Evolutionary conservation across 2,797 vertebrate genomes (phyloP).

Genomic region (Pterois miles): DNA sequence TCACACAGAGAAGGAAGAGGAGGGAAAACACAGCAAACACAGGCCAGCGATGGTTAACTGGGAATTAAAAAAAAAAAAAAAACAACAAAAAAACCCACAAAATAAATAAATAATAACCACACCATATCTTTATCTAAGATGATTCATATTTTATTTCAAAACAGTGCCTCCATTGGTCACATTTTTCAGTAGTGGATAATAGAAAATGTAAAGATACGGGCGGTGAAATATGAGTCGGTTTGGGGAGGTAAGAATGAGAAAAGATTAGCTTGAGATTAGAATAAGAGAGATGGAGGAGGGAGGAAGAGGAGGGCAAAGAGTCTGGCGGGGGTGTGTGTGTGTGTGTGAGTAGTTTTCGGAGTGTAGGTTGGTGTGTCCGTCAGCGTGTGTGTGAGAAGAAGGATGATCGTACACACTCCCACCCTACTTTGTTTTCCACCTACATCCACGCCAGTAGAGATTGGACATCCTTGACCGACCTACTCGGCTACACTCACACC

Average conservation of each 20-base stretch:
- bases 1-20: constrained; percentile 27
- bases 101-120: constrained; percentile 68
- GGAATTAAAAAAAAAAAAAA: constrained; percentile 44
- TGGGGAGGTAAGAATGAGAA: constrained; percentile 81
- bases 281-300: constrained; percentile 80
- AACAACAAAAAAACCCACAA: constrained; percentile 16
- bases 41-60: constrained; percentile 57
- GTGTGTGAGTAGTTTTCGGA: constrained; percentile 52
- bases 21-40: constrained; percentile 23
- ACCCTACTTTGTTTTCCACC: constrained; percentile 65
- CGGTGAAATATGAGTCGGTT: constrained; percentile 84
- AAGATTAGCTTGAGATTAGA: constrained; percentile 84
- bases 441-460: constrained; percentile 37
- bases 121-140: constrained; percentile 80
- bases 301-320: constrained; percentile 70
- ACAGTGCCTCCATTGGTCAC: constrained; percentile 73
- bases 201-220: constrained; percentile 84
- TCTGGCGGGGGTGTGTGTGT: constrained; percentile 39
- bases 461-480: constrained; percentile 63
- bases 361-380: constrained; percentile 21
- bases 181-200: constrained; percentile 84
- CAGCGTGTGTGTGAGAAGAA: constrained; percentile 44
- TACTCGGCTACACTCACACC: constrained; percentile 36
- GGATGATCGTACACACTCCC: constrained; percentile 63
- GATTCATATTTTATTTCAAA: constrained; percentile 84